Evolutionary conservation across 2,797 vertebrate species (phyloP).

Genomic region (Anisognathus igniventris): DNA sequence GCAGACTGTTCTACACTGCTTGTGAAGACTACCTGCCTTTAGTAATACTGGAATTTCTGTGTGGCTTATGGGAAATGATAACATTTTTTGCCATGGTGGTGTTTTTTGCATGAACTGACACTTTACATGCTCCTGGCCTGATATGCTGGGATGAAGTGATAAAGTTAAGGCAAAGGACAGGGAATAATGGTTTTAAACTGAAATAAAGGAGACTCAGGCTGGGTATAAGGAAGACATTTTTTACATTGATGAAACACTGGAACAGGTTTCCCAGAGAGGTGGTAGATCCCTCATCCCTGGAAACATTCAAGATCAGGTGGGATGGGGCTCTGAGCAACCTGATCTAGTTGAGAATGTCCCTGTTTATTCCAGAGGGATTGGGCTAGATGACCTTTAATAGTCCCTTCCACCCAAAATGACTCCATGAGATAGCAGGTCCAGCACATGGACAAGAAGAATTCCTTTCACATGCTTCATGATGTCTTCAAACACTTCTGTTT

Average conservation of each 20-base stretch:
- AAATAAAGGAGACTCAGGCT: not conserved
- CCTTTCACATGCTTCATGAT: not conserved
- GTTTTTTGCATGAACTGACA: not conserved
- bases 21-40: not conserved
- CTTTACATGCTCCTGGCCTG: not conserved
- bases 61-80: not conserved
- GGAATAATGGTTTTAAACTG: not conserved
- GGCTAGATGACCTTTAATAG: not conserved
- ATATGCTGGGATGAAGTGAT: not conserved
- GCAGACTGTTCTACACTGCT: not conserved
- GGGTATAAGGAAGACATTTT: not conserved
- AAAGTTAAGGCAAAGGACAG: not conserved
- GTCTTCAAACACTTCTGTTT: not conserved
- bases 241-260: not conserved
- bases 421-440: not conserved
- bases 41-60: not conserved
- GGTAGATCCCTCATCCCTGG: not conserved
- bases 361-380: not conserved
- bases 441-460: not conserved
- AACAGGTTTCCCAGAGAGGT: not conserved
- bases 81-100: not conserved
- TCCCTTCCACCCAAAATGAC: not conserved
- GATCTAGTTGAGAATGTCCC: not conserved
- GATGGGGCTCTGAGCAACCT: not conserved
- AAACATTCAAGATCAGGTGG: not conserved